Percentiles rank a stretch among this genome's conserved stretches.
These are phyloP conservation scores for Nannoperca australis DNA, from an alignment of 2,797 vertebrate genomes.

Conservation along the genomic window DNA sequence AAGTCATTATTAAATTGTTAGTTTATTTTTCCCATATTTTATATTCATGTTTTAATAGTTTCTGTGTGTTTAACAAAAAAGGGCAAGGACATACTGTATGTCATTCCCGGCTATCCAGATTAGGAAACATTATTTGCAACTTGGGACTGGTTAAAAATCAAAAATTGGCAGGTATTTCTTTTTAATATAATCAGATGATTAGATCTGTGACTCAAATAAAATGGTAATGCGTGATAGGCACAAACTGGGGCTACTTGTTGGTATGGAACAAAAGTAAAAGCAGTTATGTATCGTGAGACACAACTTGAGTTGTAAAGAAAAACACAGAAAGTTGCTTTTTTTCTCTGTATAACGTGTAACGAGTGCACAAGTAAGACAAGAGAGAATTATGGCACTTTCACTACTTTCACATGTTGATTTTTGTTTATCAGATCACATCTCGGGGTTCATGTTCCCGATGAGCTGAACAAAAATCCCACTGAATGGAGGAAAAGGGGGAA, in stretches of 20 bases:
- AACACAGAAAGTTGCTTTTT: neutral
- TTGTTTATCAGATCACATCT: conserved; percentile 13
- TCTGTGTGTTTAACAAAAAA: neutral
- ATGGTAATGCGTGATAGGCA: neutral
- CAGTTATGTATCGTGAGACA: conserved; percentile 4
- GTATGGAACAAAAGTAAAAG: neutral
- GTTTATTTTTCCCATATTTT: neutral
- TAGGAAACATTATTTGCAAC: neutral
- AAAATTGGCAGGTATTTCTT: neutral
- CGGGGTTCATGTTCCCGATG: neutral
- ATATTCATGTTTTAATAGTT: neutral
- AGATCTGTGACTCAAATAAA: neutral
- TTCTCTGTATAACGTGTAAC: neutral
- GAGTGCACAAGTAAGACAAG: neutral
- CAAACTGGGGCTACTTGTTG: neutral
- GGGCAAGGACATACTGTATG: neutral
- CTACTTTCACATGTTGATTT: conserved; percentile 11
- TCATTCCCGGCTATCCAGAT: neutral
- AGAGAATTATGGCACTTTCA: conserved; percentile 2
- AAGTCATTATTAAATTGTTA: no score
- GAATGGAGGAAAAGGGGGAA: conserved; percentile 11
- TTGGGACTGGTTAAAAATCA: neutral
- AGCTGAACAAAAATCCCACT: neutral
- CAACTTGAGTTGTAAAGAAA: conserved; percentile 5
- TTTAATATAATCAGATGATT: neutral